These are phyloP conservation scores for Cervus canadensis DNA, from an alignment of 2,113 vertebrate species.

Conservation along the genomic window DNA sequence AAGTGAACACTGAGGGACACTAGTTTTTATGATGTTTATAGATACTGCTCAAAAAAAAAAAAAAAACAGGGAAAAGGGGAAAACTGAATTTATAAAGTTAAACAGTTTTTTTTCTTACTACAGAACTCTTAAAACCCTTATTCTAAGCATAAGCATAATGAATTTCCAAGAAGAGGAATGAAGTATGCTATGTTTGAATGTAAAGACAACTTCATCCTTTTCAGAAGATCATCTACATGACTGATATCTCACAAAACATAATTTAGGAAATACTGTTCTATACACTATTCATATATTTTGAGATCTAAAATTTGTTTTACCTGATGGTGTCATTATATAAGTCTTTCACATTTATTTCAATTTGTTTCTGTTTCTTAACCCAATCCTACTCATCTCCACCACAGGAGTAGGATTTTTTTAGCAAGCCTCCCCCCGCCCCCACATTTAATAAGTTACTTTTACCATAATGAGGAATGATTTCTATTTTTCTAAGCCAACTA, in stretches of 20 bases:
- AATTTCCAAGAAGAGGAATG: neutral
- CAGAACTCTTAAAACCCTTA: neutral
- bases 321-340: neutral
- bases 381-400: neutral
- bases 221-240: neutral
- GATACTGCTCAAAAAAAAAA: neutral
- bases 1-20: neutral
- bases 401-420: neutral
- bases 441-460: neutral
- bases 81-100: neutral
- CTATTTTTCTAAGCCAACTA: conserved; percentile 22
- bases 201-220: neutral
- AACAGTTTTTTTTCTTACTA: neutral
- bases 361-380: neutral
- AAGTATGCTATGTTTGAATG: neutral
- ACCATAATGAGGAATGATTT: neutral
- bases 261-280: neutral
- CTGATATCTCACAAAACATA: neutral
- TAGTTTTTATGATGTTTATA: neutral
- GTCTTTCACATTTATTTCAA: neutral
- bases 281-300: conserved; percentile 9
- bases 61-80: neutral
- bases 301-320: neutral
- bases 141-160: neutral
- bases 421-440: rapidly evolving